Conservation (phyloP, 2,797 vertebrate genomes). For the Allobates femoralis region DNA sequence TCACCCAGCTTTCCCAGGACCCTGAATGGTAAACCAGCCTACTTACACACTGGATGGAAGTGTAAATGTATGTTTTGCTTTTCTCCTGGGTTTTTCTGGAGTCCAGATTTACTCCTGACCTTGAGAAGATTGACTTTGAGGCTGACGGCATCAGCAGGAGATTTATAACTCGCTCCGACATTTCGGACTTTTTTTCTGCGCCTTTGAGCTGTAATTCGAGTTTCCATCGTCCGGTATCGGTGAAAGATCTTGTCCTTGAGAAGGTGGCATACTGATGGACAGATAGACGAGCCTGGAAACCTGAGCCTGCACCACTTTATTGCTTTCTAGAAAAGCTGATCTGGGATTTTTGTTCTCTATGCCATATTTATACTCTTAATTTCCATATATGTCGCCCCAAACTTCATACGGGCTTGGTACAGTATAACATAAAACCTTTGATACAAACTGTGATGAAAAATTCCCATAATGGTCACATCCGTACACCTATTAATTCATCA, state of each 20-base stretch:
- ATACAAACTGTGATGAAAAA: too few species aligned
- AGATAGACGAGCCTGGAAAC: background rate
- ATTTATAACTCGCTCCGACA: background rate
- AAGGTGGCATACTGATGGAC: background rate
- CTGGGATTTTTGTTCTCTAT: background rate
- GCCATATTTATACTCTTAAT: too few species aligned
- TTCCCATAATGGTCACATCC: too few species aligned
- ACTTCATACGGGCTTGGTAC: too few species aligned
- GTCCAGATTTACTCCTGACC: background rate
- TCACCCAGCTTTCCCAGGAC: background rate
- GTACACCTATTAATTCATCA: too few species aligned
- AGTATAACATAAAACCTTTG: too few species aligned
- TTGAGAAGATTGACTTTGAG: background rate
- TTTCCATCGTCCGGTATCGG: background rate
- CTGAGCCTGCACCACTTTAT: background rate
- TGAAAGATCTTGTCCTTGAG: slow-evolving; percentile 50
- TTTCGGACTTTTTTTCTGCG: background rate
- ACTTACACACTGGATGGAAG: background rate
- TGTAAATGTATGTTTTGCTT: background rate
- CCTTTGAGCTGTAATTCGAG: slow-evolving; percentile 4
- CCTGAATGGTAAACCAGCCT: background rate
- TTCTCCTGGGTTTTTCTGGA: background rate
- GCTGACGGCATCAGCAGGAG: background rate
- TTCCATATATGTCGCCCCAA: too few species aligned
- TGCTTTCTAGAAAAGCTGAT: background rate